These are phyloP conservation scores for Microchirus variegatus DNA, from an alignment of 2,797 vertebrate genomes.

Conservation along the genomic window DNA sequence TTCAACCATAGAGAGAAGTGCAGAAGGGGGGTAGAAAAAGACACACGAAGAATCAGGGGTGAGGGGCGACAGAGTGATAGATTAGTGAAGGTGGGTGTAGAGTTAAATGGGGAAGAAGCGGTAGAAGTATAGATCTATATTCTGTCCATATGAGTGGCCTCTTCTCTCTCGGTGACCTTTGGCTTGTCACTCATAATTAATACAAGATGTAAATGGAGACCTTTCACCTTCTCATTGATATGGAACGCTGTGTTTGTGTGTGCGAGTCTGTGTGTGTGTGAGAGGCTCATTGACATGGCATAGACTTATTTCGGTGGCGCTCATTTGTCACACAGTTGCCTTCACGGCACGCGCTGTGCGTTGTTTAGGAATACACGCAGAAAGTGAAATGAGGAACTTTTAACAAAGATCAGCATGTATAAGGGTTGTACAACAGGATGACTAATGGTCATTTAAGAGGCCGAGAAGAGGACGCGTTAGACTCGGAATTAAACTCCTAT, in stretches of 20 bases:
- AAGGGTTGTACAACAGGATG: not conserved
- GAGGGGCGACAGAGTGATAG: conserved; percentile 61
- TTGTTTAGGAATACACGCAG: conserved; percentile 52
- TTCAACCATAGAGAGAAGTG: conserved; percentile 6
- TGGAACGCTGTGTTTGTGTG: conserved; percentile 74
- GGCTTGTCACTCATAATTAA: conserved; percentile 86
- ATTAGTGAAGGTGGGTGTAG: conserved; percentile 43
- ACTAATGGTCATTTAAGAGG: too few species aligned
- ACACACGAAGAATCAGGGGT: conserved; percentile 30
- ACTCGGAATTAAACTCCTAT: too few species aligned
- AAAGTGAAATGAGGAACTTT: conserved; percentile 31
- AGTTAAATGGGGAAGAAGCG: conserved; percentile 41
- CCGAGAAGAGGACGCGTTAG: too few species aligned
- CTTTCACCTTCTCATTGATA: conserved; percentile 86
- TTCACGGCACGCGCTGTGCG: conserved; percentile 24
- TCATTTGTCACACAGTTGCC: conserved; percentile 75
- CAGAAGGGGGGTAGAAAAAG: conserved; percentile 4
- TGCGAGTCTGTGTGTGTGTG: conserved; percentile 39
- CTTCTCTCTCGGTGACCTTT: conserved; percentile 81
- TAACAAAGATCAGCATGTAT: not conserved
- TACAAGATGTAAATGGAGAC: conserved; percentile 87
- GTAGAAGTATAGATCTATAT: conserved; percentile 77
- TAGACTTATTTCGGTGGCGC: conserved; percentile 69
- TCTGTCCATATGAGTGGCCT: conserved; percentile 76
- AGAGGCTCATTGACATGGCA: conserved; percentile 77